Conservation (phyloP, 2,888 invertebrate genomes). For the Drosophila austrosaltans region DNA sequence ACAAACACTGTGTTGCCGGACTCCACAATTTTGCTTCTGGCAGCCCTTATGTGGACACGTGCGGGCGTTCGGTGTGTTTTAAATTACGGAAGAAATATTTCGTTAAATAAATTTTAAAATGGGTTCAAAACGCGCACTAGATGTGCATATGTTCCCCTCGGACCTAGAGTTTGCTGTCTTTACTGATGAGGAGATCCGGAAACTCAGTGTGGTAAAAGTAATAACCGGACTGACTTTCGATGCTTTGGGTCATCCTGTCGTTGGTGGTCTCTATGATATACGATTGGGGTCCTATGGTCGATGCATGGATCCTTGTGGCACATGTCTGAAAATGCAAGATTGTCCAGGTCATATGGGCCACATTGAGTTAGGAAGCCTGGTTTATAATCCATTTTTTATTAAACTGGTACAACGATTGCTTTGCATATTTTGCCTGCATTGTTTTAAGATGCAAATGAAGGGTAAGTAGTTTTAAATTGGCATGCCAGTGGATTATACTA, state of each 20-base stretch:
- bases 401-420: conserved; percentile 88
- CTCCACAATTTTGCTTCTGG: too few relatives aligned
- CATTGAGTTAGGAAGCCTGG: conserved; percentile 93
- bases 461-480: conserved; percentile 81
- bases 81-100: conserved; percentile 15
- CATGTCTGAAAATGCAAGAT: conserved; percentile 88
- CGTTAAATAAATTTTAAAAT: conserved; percentile 40
- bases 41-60: conserved; percentile 26
- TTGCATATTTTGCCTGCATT: conserved; percentile 88
- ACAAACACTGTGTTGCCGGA: too few relatives aligned
- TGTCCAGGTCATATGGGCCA: conserved; percentile 98
- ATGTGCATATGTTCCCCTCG: conserved; percentile 80
- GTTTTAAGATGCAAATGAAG: conserved; percentile 88
- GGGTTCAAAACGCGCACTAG: conserved; percentile 57
- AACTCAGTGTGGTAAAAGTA: conserved; percentile 92
- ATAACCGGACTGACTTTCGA: conserved; percentile 92
- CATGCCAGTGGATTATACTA: conserved; percentile 32
- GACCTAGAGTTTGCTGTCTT: conserved; percentile 88
- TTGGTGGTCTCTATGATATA: conserved; percentile 96
- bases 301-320: conserved; percentile 88
- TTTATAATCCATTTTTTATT: conserved; percentile 95
- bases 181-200: conserved; percentile 89
- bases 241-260: conserved; percentile 90
- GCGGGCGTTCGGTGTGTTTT: conserved; percentile 21
- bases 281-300: conserved; percentile 86